These are phyloP conservation scores for Coptodon bakossiorum DNA, from an alignment of 2,113 vertebrate species.

Conservation along the genomic window DNA sequence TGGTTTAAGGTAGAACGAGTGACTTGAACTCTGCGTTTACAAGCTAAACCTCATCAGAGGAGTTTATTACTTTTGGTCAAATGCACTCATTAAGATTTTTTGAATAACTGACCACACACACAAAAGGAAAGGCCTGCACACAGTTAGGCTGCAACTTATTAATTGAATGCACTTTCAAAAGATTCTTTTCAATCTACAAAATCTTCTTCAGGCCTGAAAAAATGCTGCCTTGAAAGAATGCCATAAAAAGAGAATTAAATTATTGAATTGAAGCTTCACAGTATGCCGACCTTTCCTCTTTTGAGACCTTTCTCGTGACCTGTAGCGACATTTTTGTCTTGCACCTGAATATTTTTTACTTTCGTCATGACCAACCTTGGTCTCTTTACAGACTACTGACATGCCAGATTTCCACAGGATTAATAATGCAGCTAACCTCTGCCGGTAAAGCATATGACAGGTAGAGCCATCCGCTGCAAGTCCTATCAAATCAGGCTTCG, in stretches of 20 bases:
- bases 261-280: neutral
- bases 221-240: neutral
- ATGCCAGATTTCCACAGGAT: neutral
- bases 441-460: neutral
- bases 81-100: neutral
- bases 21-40: neutral
- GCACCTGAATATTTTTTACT: neutral
- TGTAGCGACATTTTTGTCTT: neutral
- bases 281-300: neutral
- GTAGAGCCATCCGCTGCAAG: neutral
- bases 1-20: neutral
- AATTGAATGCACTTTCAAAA: neutral
- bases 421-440: slow-evolving; percentile 1
- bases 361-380: neutral
- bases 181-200: neutral
- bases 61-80: neutral
- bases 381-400: neutral
- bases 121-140: accelerated
- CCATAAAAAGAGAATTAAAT: neutral
- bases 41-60: neutral
- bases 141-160: neutral
- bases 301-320: neutral
- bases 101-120: neutral
- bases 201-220: neutral
- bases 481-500: slow-evolving; percentile 13